Evolutionary conservation across 2,888 invertebrate species (phyloP), one percentile per base, ranked within the genome.

Genomic region (Lapara coniferarum): DNA sequence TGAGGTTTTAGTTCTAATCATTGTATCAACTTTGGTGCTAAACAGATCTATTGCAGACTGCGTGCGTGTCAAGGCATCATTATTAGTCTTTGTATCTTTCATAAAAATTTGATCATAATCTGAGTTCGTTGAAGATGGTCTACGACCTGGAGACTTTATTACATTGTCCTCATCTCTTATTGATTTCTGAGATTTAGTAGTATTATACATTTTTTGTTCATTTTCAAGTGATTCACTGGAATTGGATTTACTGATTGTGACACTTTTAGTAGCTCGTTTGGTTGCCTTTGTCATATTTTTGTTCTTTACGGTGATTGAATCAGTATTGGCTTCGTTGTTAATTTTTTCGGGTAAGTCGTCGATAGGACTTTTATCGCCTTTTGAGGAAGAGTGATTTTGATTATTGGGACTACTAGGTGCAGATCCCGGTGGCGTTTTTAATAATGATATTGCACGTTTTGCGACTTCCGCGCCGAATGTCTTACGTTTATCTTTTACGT

Each of bases 391-490:
- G 71, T 10, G 46, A 49, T 74, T 55, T 69, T 78, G 68, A 46
- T 67, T 70, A 57, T 75, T 74, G 4, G 90, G 89, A 71, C 89
- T 91, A 0, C 81, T 77, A 12, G 84, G 77, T 49, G 75, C 72
- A 14, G 92, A 92, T 57, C 81, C 87, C 53, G 90, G 88, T 6
- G 92, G 90, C 49, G 91, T 90, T 71, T 83, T 89, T 52, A 90
- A 73, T 68, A 90, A 76, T 68, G 81, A 75, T 76, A 88, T 80
- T 10, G 89, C 88, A 75, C 83, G 87, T 74, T 85, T 89, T 13
- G 89, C 80, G 1, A 89, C 83, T 66, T 84, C 85, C 12, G 84
- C 76, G 73, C 84, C 82, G 12, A 77, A 71, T 8, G 77, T 74
- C 72, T 79, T 87, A 66, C 77, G 80, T 68, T 87, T 85, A 2